Evolutionary conservation across 92 coral and sea anemone genomes (phyloP), one percentile per base, ranked within the genome.

Genomic region (Umimayanthus kanabou): DNA sequence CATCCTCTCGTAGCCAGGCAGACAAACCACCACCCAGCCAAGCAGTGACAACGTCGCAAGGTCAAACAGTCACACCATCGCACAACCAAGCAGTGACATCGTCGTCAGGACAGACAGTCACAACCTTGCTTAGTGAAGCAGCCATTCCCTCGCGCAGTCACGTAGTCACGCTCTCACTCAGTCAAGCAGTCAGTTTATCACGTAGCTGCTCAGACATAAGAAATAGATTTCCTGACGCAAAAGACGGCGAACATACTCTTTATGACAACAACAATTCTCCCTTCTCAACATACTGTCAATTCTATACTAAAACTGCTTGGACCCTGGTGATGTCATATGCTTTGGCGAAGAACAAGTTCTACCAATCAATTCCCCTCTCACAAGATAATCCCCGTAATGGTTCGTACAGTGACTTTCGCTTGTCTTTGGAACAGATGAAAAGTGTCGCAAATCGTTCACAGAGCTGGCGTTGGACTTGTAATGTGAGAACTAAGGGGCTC

Each of bases 251-350:
- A 64, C 70, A 64, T 64, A 64, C 70, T 8, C 70, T 64, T 74
- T 7, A 6, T 30, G 49, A 70, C 30, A 5, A 25, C 74, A n/a
- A 8, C 16, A n/a, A 70, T 25, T 23, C 6, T 14, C 16, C 74
- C 5, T 70, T 25, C 74, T 4, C 30, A 25, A n/a, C 33, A 70
- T 2, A 25, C 39, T 70, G 74, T 70, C 15, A 0, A 5, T 70
- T 70, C n/a, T 3, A 1, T 5, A 23, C 0, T 9, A 2, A 30
- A 70, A 23, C 15, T 25, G 74, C 33, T 23, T 70, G 74, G 39
- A 70, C 74, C 39, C 74, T 70, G 30, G 39, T 70, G 30, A 70
- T 70, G 74, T 70, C 74, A n/a, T 70, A 70, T 70, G 10, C 74
- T 9, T 70, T 70, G 0, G 13, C 28, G 30, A 3, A 23, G 28